Conservation (phyloP, 1,140 invertebrate genomes). For the Dendroctonus valens region DNA sequence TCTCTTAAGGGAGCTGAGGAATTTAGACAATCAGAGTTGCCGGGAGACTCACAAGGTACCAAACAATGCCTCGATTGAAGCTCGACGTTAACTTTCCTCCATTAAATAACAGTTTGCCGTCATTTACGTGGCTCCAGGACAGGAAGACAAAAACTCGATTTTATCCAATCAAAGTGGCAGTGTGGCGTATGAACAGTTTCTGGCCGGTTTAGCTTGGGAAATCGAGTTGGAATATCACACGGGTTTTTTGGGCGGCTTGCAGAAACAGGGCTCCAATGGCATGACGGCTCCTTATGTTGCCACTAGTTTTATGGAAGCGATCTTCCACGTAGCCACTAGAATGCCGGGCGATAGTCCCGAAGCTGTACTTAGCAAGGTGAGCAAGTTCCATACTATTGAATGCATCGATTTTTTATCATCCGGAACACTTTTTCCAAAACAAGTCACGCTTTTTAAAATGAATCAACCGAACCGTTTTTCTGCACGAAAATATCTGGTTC, state of each 20-base stretch:
- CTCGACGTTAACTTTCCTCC: not conserved
- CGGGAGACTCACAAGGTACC: conserved; percentile 96
- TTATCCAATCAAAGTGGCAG: conserved; percentile 81
- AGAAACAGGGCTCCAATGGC: conserved; percentile 87
- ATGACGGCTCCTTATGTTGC: conserved; percentile 94
- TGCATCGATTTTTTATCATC: too few species aligned
- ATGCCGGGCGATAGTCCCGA: conserved; percentile 89
- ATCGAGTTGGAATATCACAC: conserved; percentile 92
- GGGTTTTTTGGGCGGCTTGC: conserved; percentile 94
- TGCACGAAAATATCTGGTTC: too few species aligned
- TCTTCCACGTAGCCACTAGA: conserved; percentile 96
- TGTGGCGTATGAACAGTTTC: conserved; percentile 91
- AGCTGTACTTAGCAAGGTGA: conserved; percentile 84
- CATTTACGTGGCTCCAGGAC: conserved; percentile 94
- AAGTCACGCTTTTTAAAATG: too few species aligned
- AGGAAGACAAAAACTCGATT: conserved; percentile 95
- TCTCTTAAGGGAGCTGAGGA: conserved; percentile 84
- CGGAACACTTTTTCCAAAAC: too few species aligned
- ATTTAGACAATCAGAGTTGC: conserved; percentile 88
- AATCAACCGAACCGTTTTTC: too few species aligned
- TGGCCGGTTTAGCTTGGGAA: conserved; percentile 94
- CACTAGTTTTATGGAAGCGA: conserved; percentile 85
- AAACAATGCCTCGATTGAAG: not conserved
- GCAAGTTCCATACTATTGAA: too few species aligned
- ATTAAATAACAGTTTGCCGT: conserved; percentile 65